Evolutionary conservation across 2,113 vertebrate species (phyloP).

Genomic region (Myiopsitta monachus): DNA sequence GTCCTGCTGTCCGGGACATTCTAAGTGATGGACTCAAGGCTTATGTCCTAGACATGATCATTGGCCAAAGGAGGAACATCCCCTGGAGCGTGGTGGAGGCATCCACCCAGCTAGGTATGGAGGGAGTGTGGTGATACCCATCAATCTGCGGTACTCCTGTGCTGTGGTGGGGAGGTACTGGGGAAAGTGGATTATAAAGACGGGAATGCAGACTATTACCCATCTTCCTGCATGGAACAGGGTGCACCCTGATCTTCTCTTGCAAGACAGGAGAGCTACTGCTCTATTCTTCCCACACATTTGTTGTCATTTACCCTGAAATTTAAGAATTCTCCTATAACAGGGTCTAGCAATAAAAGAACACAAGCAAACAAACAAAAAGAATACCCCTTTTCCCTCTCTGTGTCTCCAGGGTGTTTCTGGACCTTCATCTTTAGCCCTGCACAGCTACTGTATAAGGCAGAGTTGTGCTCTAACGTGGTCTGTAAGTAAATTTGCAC

Average conservation of each 20-base stretch:
- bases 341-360: background rate
- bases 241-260: background rate
- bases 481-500: background rate
- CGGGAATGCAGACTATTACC: background rate
- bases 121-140: background rate
- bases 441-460: background rate
- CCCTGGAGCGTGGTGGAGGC: constrained; percentile 96
- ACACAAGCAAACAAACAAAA: background rate
- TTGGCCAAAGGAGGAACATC: constrained; percentile 90
- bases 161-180: background rate
- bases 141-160: rapidly evolving
- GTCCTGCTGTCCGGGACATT: constrained; percentile 88
- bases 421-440: background rate
- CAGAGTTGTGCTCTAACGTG: background rate
- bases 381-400: background rate
- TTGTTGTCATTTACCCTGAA: background rate
- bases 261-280: background rate
- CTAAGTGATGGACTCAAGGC: constrained; percentile 92
- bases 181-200: background rate
- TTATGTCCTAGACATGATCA: constrained; percentile 91
- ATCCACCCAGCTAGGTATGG: constrained; percentile 89
- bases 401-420: background rate
- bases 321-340: background rate
- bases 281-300: background rate
- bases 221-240: background rate